Conservation (phyloP, 2,888 invertebrate genomes). For the Habrosyne pyritoides region DNA sequence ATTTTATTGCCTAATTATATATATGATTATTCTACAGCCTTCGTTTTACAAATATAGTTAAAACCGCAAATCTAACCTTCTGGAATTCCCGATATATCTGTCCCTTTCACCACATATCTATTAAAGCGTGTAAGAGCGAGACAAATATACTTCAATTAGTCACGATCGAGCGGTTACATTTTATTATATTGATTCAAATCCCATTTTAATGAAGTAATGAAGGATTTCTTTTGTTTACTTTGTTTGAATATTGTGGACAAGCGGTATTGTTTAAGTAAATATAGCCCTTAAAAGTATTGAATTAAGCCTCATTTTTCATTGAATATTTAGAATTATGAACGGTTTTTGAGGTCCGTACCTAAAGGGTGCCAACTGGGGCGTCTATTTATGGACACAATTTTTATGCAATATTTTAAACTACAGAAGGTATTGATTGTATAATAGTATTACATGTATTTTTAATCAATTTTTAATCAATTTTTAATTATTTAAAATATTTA, state of each 20-base stretch:
- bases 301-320: no score
- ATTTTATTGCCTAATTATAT: background rate
- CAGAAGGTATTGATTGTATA: no score
- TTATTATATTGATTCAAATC: conserved; percentile 4
- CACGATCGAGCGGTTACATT: background rate
- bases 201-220: background rate
- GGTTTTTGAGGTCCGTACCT: no score
- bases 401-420: no score
- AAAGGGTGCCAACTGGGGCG: no score
- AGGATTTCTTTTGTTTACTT: background rate
- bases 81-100: background rate
- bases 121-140: background rate
- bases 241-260: background rate
- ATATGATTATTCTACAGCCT: background rate
- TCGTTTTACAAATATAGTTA: background rate
- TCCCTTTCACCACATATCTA: background rate
- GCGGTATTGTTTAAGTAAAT: background rate
- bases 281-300: no score
- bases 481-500: no score
- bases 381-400: no score
- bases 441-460: no score
- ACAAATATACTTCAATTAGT: background rate
- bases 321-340: no score
- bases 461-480: no score
- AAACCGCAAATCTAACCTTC: conserved; percentile 2